Evolutionary conservation across 1,140 invertebrate genomes (phyloP), one percentile per base, ranked within the genome.

Genomic region (Zaprionus vittiger): DNA sequence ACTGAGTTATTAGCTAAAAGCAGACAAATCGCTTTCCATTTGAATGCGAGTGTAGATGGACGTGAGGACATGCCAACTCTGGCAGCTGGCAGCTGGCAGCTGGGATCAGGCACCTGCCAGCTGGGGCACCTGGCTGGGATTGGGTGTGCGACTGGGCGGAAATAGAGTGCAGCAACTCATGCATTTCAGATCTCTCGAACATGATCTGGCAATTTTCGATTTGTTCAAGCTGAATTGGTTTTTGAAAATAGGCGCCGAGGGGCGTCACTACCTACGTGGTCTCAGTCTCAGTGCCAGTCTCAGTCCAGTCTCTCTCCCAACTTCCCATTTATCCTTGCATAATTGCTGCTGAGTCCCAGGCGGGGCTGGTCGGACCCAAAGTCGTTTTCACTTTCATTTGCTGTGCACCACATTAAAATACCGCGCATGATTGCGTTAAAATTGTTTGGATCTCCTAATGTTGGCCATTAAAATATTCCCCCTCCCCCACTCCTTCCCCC

Each of bases 21-120:
- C 86, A 85, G 91, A 89, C 91, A 92, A 92, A 92, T 92, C 81
- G 86, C 91, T 92, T 92, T 92, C 91, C 86, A 92, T 92, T 91
- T 87, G 80, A 73, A 80, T 81, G 60, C 77, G 37, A 66, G 31
- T 38, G 34, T 47, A 73, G 74, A 83, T 79, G 38, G 37, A 89
- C 81, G 81, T 89, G 84, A 90, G 85, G 79, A 87, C 69, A 73
- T 76, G 80, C 77, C 41, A 47, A 71, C 49, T 64, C 49, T 68
- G 37, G 72, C 66, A 67, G 77, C 77, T 73, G 37, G 72, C 66
- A 67, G 77, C 77, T 73, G 22, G 24, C n/a, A 26, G 9, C 22
- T 20, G 24, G 26, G 6, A 41, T 17, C 15, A 22, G 62, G 44
- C 44, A 52, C 11, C 31, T 52, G 26, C 15, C 6, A 41, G 15